Percentiles rank a stretch among this genome's conserved stretches.
Evolutionary conservation across 1,140 invertebrate species (phyloP).

Genomic region (Druon quercuslanigerum): DNA sequence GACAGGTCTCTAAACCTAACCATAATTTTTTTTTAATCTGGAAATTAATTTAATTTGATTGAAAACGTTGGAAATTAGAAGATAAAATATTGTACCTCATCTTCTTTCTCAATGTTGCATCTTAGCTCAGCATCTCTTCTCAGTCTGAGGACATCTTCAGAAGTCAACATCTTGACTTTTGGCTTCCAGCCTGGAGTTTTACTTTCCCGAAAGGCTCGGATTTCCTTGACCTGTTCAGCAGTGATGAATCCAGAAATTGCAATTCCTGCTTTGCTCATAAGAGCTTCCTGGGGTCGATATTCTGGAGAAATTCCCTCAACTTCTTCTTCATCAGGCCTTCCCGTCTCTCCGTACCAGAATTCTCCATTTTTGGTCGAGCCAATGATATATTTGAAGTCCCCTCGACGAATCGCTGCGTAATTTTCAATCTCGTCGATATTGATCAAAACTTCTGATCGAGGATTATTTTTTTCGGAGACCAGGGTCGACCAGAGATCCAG

Average conservation of each 20-base stretch:
- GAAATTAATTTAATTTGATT: too few species aligned
- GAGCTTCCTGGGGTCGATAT: constrained; percentile 72
- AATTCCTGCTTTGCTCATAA: constrained; percentile 73
- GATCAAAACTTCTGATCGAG: constrained; percentile 82
- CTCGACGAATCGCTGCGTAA: constrained; percentile 79
- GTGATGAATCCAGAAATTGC: constrained; percentile 73
- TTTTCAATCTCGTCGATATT: constrained; percentile 83
- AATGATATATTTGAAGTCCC: constrained; percentile 85
- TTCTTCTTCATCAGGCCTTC: constrained; percentile 47
- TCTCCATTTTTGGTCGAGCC: constrained; percentile 77
- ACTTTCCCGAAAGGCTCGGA: constrained; percentile 50
- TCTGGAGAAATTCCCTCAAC: constrained; percentile 49
- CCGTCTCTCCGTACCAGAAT: constrained; percentile 79
- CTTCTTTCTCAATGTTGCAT: constrained; percentile 58
- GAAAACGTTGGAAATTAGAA: too few species aligned
- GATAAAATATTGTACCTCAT: constrained; percentile 46
- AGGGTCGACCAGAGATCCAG: constrained; percentile 83
- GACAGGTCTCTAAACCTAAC: too few species aligned
- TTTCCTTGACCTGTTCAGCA: constrained; percentile 64
- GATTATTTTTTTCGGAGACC: constrained; percentile 71
- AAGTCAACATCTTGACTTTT: constrained; percentile 58
- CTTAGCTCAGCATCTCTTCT: constrained; percentile 71
- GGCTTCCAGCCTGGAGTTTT: neutral
- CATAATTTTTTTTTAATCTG: too few species aligned
- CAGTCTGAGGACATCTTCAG: constrained; percentile 65